A percentile compares a stretch with the other conserved stretches of the same genome.
phyloP scores from a whole-genome alignment of 2,797 vertebrate species.

The Peromyscus melanophrys region DNA sequence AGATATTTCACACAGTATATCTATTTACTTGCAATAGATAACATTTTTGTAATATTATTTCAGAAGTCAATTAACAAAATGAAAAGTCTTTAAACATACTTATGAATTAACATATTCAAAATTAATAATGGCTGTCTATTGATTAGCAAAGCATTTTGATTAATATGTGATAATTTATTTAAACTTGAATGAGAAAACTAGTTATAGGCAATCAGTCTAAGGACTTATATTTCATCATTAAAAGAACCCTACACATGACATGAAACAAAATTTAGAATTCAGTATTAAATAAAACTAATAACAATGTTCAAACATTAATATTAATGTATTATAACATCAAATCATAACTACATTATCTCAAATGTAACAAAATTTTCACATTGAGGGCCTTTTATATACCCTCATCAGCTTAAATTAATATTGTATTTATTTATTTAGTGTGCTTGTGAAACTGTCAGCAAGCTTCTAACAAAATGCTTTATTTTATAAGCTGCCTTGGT shows the following conservation, averaged over 20 bases:
- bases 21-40: not conserved
- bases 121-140: slow-evolving; percentile 4
- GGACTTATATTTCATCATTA: not conserved
- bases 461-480: not conserved
- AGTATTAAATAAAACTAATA: not conserved
- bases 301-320: not conserved
- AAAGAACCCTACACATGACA: not conserved
- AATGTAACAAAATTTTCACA: not conserved
- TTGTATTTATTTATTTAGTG: not conserved
- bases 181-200: not conserved
- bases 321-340: not conserved
- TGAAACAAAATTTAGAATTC: slow-evolving; percentile 37
- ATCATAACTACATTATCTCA: not conserved
- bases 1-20: not conserved
- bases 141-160: not conserved
- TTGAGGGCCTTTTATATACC: not conserved
- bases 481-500: not conserved
- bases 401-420: not conserved
- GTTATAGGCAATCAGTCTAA: not conserved
- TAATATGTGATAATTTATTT: not conserved
- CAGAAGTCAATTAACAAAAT: not conserved
- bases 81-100: slow-evolving; percentile 20
- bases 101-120: not conserved
- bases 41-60: not conserved
- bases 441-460: not conserved